Evolutionary conservation across 2,113 vertebrate species (phyloP).

Genomic region (Lycaon pictus): DNA sequence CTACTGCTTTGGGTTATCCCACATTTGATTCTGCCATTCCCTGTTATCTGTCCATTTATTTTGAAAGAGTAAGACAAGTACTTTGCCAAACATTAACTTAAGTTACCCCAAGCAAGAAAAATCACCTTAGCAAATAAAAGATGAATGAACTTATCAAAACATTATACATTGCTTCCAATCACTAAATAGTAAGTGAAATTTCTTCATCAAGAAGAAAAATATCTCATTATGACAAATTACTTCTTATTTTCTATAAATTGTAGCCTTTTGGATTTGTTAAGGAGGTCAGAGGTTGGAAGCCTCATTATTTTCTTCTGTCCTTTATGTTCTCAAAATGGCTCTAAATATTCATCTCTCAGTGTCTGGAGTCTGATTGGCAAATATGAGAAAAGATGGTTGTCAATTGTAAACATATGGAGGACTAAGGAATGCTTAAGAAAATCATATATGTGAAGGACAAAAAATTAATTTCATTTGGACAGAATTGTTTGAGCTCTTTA

Average conservation of each 20-base stretch:
- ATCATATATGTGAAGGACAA: not conserved
- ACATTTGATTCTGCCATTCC: not conserved
- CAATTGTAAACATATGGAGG: not conserved
- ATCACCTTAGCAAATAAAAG: constrained; percentile 54
- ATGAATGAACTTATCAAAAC: constrained; percentile 57
- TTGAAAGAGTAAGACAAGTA: not conserved
- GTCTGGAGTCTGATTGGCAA: not conserved
- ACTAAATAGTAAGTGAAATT: constrained; percentile 33
- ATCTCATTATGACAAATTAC: constrained; percentile 43
- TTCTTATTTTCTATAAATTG: constrained; percentile 48
- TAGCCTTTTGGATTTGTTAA: constrained; percentile 53
- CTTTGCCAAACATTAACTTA: constrained; percentile 15
- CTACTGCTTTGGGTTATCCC: not conserved
- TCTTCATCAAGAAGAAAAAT: not conserved
- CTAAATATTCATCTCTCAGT: not conserved
- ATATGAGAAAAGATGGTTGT: not conserved
- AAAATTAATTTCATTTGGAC: not conserved
- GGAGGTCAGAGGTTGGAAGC: not conserved
- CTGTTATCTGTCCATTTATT: not conserved
- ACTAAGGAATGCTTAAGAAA: not conserved
- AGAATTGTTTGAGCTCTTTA: not conserved
- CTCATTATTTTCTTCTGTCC: not conserved
- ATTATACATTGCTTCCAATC: constrained; percentile 50
- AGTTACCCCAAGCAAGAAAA: constrained; percentile 57
- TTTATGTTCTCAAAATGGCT: constrained; percentile 43